Conservation (phyloP, 2,113 vertebrate genomes). For the Myiagra hebetior region DNA sequence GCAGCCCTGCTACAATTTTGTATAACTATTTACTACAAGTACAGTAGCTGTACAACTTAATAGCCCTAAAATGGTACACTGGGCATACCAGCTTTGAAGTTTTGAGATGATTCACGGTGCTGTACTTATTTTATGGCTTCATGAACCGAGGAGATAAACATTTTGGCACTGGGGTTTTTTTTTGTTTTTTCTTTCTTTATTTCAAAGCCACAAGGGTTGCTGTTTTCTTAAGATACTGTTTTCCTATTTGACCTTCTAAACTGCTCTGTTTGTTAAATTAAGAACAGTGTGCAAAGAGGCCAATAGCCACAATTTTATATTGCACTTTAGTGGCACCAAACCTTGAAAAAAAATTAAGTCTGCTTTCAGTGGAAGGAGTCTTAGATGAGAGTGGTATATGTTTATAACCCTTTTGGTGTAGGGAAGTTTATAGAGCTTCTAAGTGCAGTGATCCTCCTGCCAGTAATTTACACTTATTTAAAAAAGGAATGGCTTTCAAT, state of each 20-base stretch:
- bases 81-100: slow-evolving; percentile 65
- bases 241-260: slow-evolving; percentile 40
- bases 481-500: neutral
- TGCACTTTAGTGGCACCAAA: neutral
- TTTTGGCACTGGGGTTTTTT: neutral
- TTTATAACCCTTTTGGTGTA: neutral
- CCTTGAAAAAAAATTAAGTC: neutral
- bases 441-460: neutral
- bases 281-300: slow-evolving; percentile 28
- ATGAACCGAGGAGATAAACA: slow-evolving; percentile 63
- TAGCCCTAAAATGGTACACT: slow-evolving; percentile 55
- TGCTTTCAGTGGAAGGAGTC: neutral
- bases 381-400: neutral
- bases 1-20: neutral
- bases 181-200: neutral
- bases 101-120: slow-evolving; percentile 46
- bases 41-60: slow-evolving; percentile 62
- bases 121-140: slow-evolving; percentile 61
- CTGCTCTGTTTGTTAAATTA: slow-evolving; percentile 20
- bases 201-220: slow-evolving; percentile 33
- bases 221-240: slow-evolving; percentile 53
- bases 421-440: neutral
- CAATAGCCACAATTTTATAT: neutral
- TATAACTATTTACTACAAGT: slow-evolving; percentile 66
- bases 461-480: neutral